Evolutionary conservation across 64 coral and sea anemone species (phyloP).

Genomic region (Actinia equina): DNA sequence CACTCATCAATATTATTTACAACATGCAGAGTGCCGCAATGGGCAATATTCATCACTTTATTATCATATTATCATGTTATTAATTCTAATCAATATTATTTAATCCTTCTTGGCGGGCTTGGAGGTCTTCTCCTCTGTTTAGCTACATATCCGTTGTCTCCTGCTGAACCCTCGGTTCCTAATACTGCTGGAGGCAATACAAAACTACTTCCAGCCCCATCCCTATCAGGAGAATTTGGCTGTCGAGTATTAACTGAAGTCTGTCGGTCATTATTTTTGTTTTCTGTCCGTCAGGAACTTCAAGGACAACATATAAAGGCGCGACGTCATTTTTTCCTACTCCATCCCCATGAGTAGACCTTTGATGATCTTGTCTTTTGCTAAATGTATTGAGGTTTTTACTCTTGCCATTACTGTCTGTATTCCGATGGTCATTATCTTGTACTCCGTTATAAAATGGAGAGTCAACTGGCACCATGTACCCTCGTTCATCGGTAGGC

Average conservation of each 20-base stretch:
- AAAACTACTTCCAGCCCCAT: not conserved
- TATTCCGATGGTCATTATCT: not conserved
- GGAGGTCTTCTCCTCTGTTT: not conserved
- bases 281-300: not conserved
- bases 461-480: slow-evolving; percentile 2
- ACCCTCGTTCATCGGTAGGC: not conserved
- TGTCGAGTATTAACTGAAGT: not conserved
- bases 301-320: not conserved
- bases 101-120: not conserved
- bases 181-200: not conserved
- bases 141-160: not conserved
- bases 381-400: not conserved
- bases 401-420: not conserved
- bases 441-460: not conserved
- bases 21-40: not conserved
- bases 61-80: not conserved
- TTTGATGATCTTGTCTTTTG: not conserved
- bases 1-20: not conserved
- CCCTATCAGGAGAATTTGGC: not conserved
- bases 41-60: not conserved
- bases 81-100: not conserved
- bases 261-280: not conserved
- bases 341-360: not conserved
- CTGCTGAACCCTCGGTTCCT: not conserved
- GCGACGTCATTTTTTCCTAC: not conserved